phyloP scores from a whole-genome alignment of 2,888 invertebrate genomes.

The Polymixis lichenea region DNA sequence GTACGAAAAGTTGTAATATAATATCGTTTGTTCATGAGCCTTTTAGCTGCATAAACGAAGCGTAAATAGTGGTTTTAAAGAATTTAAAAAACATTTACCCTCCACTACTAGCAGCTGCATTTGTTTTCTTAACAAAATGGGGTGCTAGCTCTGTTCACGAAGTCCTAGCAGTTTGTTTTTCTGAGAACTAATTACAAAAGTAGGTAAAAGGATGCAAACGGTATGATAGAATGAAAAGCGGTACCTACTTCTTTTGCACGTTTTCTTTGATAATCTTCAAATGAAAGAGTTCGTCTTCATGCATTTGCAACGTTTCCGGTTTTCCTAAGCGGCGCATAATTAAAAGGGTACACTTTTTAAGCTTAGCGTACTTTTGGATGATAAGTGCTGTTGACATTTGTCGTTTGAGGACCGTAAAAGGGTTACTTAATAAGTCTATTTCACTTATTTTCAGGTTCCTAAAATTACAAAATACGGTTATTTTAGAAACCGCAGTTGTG shows the following conservation, averaged over 20 bases:
- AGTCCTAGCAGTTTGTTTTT: slow-evolving; percentile 41
- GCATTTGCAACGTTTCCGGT: neutral
- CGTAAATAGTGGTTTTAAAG: neutral
- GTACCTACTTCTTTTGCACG: slow-evolving; percentile 14
- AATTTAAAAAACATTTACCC: neutral
- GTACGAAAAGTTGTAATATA: neutral
- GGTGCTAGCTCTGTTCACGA: slow-evolving; percentile 14
- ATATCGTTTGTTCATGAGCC: neutral
- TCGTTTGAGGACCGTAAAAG: neutral
- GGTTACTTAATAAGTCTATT: neutral
- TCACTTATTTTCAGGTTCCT: neutral
- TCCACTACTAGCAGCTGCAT: slow-evolving; percentile 5
- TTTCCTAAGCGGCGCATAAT: slow-evolving; percentile 10
- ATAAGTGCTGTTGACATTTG: slow-evolving; percentile 24
- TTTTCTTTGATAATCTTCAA: slow-evolving; percentile 32
- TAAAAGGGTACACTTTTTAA: slow-evolving; percentile 16
- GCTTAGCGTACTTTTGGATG: neutral
- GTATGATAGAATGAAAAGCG: slow-evolving; percentile 24
- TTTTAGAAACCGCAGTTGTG: too few relatives aligned
- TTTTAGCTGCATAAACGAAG: neutral
- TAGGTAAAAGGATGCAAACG: neutral
- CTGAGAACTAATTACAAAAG: slow-evolving; percentile 29
- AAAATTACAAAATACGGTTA: too few relatives aligned
- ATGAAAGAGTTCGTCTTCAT: slow-evolving; percentile 17
- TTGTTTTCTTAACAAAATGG: slow-evolving; percentile 27